These are phyloP conservation scores for Thyatira batis DNA, from an alignment of 2,888 invertebrate genomes.

Conservation along the genomic window DNA sequence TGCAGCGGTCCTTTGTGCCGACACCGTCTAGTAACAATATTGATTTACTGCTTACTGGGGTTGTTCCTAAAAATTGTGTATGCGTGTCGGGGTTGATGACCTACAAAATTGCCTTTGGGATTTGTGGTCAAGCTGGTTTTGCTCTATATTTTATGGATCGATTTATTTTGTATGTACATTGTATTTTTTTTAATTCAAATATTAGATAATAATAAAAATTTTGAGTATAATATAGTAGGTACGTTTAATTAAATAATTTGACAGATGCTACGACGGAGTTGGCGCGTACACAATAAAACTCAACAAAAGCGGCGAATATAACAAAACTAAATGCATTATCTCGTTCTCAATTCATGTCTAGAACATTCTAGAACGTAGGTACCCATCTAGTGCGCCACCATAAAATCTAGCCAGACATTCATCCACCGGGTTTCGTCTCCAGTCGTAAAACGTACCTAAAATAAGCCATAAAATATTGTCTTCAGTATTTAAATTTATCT, in stretches of 20 bases:
- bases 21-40: slow-evolving; percentile 65
- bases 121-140: slow-evolving; percentile 5
- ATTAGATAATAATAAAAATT: too few species aligned
- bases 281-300: slow-evolving; percentile 11
- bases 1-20: slow-evolving; percentile 59
- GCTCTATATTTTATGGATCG: not conserved
- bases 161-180: too few species aligned
- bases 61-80: slow-evolving; percentile 40
- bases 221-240: too few species aligned
- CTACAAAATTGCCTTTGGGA: slow-evolving; percentile 11
- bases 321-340: slow-evolving; percentile 33
- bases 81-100: slow-evolving; percentile 27
- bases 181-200: too few species aligned
- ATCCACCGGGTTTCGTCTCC: slow-evolving; percentile 65
- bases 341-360: slow-evolving; percentile 31
- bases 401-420: slow-evolving; percentile 76
- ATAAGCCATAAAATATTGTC: slow-evolving; percentile 81
- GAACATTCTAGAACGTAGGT: slow-evolving; percentile 37
- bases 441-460: slow-evolving; percentile 78
- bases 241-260: slow-evolving; percentile 7
- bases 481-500: slow-evolving; percentile 78
- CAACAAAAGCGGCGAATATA: slow-evolving; percentile 33
- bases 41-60: slow-evolving; percentile 57
- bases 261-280: slow-evolving; percentile 9
- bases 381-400: slow-evolving; percentile 36